Conservation (phyloP, 2,113 vertebrate genomes). For the Psammodynastes pulverulentus region DNA sequence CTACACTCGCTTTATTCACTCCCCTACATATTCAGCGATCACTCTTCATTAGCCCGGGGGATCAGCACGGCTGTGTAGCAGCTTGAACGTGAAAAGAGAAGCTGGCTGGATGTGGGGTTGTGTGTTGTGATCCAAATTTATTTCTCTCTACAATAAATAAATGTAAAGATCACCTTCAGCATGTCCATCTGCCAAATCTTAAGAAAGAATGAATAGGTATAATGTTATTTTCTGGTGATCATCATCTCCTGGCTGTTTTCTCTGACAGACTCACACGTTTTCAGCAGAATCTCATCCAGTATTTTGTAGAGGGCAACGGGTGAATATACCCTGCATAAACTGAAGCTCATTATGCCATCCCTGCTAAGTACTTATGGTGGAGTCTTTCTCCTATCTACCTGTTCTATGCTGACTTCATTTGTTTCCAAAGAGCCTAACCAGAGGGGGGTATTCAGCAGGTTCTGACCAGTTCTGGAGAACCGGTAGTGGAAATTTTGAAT, state of each 20-base stretch:
- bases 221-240: conserved; percentile 15
- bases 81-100: conserved; percentile 63
- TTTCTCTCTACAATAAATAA: conserved; percentile 37
- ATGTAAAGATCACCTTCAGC: conserved; percentile 42
- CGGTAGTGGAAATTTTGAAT: no score
- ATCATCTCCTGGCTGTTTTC: background rate
- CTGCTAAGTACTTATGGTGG: background rate
- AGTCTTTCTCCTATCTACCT: background rate
- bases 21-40: background rate
- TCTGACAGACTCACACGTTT: background rate
- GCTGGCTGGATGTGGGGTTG: conserved; percentile 52
- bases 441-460: no score
- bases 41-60: conserved; percentile 43
- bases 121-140: conserved; percentile 53
- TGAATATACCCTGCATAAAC: background rate
- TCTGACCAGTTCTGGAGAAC: no score
- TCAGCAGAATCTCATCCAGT: background rate
- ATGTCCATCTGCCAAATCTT: conserved; percentile 51
- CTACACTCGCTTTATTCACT: background rate
- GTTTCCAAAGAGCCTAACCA: background rate
- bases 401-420: background rate
- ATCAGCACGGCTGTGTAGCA: conserved; percentile 52
- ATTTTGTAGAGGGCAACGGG: background rate
- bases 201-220: conserved; percentile 33
- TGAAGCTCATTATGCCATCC: background rate